Percentiles rank a stretch among this genome's conserved stretches.
These are phyloP conservation scores for Drosophila vallismaia DNA, from an alignment of 2,888 invertebrate genomes.

Conservation along the genomic window DNA sequence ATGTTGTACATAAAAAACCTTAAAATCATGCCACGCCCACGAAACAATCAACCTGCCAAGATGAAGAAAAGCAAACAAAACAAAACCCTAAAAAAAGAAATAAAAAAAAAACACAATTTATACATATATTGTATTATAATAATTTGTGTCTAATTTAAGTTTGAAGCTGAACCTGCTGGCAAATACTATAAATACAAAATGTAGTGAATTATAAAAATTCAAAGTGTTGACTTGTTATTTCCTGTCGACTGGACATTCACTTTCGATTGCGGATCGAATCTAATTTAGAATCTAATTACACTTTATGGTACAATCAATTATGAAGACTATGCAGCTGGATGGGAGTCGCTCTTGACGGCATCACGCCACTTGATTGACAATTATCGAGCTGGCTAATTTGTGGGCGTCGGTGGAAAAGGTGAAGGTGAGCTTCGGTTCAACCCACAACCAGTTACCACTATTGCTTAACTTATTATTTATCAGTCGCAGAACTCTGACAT, in stretches of 20 bases:
- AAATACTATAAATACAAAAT: conserved; percentile 82
- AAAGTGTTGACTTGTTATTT: conserved; percentile 24
- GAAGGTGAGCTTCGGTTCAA: conserved; percentile 46
- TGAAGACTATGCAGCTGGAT: conserved; percentile 55
- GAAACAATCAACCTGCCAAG: conserved; percentile 44
- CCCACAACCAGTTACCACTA: conserved; percentile 1
- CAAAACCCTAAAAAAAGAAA: conserved; percentile 32
- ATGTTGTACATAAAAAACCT: conserved; percentile 66
- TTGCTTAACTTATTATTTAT: conserved; percentile 11
- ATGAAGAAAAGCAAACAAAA: conserved; percentile 40
- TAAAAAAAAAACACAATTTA: conserved; percentile 37
- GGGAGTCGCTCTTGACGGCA: conserved; percentile 20
- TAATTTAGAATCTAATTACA: conserved; percentile 30
- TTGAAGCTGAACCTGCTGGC: conserved; percentile 71
- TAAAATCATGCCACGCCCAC: conserved; percentile 57
- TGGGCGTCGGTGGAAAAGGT: conserved; percentile 51
- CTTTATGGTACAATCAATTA: conserved; percentile 6
- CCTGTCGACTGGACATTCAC: conserved; percentile 20
- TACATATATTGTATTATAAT: conserved; percentile 42
- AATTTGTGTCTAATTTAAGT: conserved; percentile 76
- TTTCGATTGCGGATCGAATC: conserved; percentile 11
- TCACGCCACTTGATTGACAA: conserved; percentile 49
- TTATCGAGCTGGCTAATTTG: conserved; percentile 58
- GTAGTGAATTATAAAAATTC: conserved; percentile 81
- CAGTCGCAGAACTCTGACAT: conserved; percentile 17